Evolutionary conservation across 2,113 vertebrate species (phyloP).

Genomic region (Sinocyclocheilus maitianheensis): DNA sequence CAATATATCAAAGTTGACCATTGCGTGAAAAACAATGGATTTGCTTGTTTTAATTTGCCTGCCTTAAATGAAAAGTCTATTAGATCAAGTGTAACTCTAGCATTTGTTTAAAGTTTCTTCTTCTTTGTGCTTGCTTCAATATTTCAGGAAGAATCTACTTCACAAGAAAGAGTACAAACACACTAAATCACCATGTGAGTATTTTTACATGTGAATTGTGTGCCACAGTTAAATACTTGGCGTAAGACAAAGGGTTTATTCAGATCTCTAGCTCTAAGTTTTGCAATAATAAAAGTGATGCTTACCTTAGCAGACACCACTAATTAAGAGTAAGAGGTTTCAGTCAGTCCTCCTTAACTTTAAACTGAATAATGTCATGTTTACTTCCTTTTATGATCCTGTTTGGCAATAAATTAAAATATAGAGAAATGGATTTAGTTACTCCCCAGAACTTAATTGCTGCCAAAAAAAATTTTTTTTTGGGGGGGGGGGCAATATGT

Average conservation of each 20-base stretch:
- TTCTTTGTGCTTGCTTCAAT: not conserved
- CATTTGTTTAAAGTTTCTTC: not conserved
- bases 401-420: not conserved
- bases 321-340: too few species aligned
- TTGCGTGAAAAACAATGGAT: too few species aligned
- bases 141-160: conserved; percentile 73
- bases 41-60: not conserved
- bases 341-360: too few species aligned
- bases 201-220: not conserved
- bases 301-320: not conserved
- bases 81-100: not conserved
- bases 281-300: too few species aligned
- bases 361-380: too few species aligned
- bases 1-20: not conserved
- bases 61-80: not conserved
- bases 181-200: conserved; percentile 67
- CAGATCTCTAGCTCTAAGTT: not conserved
- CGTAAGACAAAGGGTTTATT: not conserved
- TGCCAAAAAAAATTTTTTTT: not conserved
- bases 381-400: not conserved
- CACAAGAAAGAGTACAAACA: conserved; percentile 77
- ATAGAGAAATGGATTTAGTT: not conserved
- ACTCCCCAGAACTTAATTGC: not conserved
- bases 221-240: not conserved
- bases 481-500: not conserved